Evolutionary conservation across 2,888 invertebrate genomes (phyloP).

Genomic region (Watsonalla cultraria): DNA sequence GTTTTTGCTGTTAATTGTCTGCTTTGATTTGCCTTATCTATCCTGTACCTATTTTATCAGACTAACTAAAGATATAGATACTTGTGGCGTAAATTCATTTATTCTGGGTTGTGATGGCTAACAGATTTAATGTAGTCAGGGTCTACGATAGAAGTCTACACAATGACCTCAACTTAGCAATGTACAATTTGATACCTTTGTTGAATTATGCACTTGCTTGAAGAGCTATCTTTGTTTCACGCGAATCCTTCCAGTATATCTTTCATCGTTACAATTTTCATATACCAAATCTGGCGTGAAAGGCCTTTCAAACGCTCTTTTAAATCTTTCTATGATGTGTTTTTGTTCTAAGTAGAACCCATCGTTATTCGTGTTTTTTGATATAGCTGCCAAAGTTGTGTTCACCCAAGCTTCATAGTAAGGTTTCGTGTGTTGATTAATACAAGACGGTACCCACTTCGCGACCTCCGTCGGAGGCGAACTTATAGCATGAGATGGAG

Average conservation of each 20-base stretch:
- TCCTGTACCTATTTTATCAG: no score
- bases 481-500: conserved; percentile 9
- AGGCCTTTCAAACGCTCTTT: conserved; percentile 24
- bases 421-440: conserved; percentile 43
- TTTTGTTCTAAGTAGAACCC: conserved; percentile 27
- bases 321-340: conserved; percentile 26
- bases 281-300: conserved; percentile 38
- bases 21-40: no score
- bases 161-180: no score
- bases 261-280: conserved; percentile 40
- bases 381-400: conserved; percentile 47
- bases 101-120: no score
- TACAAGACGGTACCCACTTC: conserved; percentile 49
- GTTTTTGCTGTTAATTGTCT: no score
- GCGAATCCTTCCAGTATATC: conserved; percentile 50
- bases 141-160: no score
- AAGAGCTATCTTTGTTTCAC: conserved; percentile 30
- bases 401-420: conserved; percentile 68
- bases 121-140: no score
- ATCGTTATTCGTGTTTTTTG: conserved; percentile 33
- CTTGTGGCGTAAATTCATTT: no score
- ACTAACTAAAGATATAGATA: no score
- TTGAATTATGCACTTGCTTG: neutral
- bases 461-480: conserved; percentile 54
- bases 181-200: no score